phyloP scores from a whole-genome alignment of 2,888 invertebrate species.

The Argyra leucocephala region DNA sequence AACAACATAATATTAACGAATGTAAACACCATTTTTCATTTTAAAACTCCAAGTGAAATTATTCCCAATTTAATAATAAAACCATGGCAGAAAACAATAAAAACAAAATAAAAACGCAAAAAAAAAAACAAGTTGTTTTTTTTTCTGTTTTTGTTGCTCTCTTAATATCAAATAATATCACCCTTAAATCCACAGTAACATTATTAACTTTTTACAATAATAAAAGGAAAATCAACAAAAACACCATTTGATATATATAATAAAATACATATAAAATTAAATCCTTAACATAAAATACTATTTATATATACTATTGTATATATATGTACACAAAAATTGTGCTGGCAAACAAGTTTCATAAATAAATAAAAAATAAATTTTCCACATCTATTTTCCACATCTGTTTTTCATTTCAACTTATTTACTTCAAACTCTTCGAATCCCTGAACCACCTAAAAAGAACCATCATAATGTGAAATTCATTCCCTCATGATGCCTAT shows the following conservation, averaged over 20 bases:
- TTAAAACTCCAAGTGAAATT: conserved; percentile 4
- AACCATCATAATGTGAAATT: no score
- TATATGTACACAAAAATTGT: no score
- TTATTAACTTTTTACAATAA: conserved; percentile 4
- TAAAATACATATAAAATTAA: no score
- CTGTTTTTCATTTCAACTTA: no score
- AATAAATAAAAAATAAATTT: no score
- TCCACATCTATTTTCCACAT: no score
- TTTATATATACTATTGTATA: no score
- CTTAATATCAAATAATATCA: conserved; percentile 1
- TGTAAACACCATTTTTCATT: conserved; percentile 2
- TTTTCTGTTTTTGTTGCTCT: background rate
- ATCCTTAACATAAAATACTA: no score
- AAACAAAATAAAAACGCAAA: background rate
- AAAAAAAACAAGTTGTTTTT: background rate
- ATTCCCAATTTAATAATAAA: conserved; percentile 6
- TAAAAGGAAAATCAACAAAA: conserved; percentile 1
- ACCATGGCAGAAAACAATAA: background rate
- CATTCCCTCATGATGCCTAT: background rate
- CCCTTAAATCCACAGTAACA: background rate
- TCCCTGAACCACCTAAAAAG: no score
- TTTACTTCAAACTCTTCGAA: no score
- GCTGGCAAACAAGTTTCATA: no score
- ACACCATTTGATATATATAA: background rate
- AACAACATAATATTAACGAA: background rate